These are phyloP conservation scores for Stictocephala bisonia DNA, from an alignment of 2,888 invertebrate genomes.

Conservation along the genomic window DNA sequence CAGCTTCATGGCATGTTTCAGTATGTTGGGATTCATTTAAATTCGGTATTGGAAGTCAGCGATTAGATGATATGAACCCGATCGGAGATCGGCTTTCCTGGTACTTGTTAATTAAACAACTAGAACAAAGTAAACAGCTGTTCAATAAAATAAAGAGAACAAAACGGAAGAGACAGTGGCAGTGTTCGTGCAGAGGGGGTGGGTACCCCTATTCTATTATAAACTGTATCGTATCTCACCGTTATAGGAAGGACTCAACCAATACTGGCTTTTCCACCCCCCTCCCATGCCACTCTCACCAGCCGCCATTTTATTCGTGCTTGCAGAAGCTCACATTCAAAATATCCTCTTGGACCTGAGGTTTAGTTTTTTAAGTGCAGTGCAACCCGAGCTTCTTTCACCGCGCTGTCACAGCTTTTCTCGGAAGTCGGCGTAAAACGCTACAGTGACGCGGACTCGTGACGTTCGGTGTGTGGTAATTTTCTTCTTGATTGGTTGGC, in stretches of 20 bases:
- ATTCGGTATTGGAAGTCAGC: too few species aligned
- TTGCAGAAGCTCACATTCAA: conserved; percentile 14
- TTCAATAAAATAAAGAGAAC: neutral
- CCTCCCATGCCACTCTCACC: neutral
- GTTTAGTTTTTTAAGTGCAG: conserved; percentile 15
- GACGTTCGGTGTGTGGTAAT: too few species aligned
- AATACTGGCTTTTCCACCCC: conserved; percentile 32
- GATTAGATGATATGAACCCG: too few species aligned
- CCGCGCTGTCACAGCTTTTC: too few species aligned
- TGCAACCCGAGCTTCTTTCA: neutral
- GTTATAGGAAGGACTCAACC: conserved; percentile 40
- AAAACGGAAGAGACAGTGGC: neutral
- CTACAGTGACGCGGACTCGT: too few species aligned
- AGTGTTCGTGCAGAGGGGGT: conserved; percentile 7
- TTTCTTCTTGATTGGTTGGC: conserved; percentile 1
- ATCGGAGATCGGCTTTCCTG: too few species aligned
- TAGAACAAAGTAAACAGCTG: neutral
- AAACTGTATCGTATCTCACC: conserved; percentile 43
- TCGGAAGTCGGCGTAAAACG: too few species aligned
- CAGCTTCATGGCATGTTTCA: too few species aligned
- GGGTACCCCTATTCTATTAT: conserved; percentile 34
- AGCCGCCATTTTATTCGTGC: conserved; percentile 35
- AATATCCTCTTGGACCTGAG: conserved; percentile 16
- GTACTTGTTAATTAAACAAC: too few species aligned
- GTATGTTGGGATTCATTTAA: too few species aligned